These are phyloP conservation scores for Orchestia grillus DNA, from an alignment of 1,140 invertebrate species.

Conservation along the genomic window DNA sequence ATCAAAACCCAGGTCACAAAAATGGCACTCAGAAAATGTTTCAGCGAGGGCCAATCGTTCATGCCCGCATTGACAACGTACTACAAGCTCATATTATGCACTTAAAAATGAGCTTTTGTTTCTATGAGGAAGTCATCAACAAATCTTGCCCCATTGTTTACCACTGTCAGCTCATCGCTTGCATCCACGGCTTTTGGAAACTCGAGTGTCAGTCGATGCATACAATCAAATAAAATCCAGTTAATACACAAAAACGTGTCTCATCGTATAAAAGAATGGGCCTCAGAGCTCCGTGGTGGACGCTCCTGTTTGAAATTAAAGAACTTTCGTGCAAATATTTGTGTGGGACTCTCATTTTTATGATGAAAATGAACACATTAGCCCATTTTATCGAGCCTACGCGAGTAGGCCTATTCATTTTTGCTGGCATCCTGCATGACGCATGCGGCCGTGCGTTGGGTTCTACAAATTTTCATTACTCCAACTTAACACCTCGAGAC, in stretches of 20 bases:
- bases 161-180: not conserved
- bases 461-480: too few species aligned
- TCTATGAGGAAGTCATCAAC: too few species aligned
- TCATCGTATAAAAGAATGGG: not conserved
- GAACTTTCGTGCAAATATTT: not conserved
- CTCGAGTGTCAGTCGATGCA: not conserved
- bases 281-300: not conserved
- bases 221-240: not conserved
- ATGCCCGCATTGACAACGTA: not conserved
- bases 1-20: too few species aligned
- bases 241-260: not conserved
- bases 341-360: not conserved
- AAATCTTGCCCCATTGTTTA: not conserved
- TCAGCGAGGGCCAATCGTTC: too few species aligned
- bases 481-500: too few species aligned
- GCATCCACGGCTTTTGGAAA: not conserved
- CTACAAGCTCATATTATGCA: not conserved
- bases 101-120: not conserved
- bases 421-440: not conserved
- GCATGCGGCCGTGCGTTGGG: too few species aligned
- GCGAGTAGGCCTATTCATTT: not conserved
- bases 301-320: not conserved
- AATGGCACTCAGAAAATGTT: too few species aligned
- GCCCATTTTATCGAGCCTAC: not conserved
- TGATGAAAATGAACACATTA: not conserved